A percentile compares a stretch with the other conserved stretches of the same genome.
Conservation (phyloP, 2,113 vertebrate species). For the Hypocryptadius cinnamomeus region DNA sequence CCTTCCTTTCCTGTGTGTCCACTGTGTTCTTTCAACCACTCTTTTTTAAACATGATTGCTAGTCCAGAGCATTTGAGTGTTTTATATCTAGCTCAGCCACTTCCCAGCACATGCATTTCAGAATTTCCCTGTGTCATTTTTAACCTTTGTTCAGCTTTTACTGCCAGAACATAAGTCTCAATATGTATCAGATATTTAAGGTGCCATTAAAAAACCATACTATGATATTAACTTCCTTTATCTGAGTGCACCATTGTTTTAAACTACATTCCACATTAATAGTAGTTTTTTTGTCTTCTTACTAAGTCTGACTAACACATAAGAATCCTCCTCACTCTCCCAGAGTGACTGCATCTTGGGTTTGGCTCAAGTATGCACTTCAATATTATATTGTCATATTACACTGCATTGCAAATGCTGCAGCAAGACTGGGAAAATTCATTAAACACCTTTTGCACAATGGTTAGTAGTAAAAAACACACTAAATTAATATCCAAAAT, state of each 20-base stretch:
- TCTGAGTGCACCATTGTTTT: neutral
- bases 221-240: neutral
- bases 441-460: neutral
- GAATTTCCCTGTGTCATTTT: neutral
- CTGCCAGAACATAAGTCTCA: neutral
- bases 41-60: neutral
- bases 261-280: neutral
- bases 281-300: neutral
- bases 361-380: neutral
- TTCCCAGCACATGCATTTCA: neutral
- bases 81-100: neutral
- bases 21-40: neutral
- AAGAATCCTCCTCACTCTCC: neutral
- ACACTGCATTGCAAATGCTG: neutral
- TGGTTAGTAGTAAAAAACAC: neutral
- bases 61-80: neutral
- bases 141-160: slow-evolving; percentile 14
- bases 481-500: neutral
- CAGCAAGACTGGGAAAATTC: neutral
- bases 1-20: neutral
- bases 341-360: neutral
- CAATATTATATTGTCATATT: neutral
- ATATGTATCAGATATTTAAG: slow-evolving; percentile 1
- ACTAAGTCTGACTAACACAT: neutral
- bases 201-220: slow-evolving; percentile 12